These are phyloP conservation scores for Ranitomeya imitator DNA, from an alignment of 2,113 vertebrate species.

Conservation along the genomic window DNA sequence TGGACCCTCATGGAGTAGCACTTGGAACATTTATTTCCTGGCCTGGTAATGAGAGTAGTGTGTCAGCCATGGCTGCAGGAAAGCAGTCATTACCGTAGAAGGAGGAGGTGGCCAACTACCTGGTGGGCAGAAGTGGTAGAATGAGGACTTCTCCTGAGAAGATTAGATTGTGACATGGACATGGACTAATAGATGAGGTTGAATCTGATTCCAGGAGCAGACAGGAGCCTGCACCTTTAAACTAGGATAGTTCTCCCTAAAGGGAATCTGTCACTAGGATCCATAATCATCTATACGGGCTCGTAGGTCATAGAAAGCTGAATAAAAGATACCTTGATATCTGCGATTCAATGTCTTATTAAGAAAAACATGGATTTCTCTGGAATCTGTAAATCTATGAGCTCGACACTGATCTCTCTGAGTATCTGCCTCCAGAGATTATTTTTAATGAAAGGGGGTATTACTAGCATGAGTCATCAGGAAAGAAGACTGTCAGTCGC, in stretches of 20 bases:
- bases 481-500: too few species aligned
- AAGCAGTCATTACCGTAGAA: conserved; percentile 48
- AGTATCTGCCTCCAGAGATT: too few species aligned
- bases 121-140: conserved; percentile 1
- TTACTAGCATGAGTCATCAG: too few species aligned
- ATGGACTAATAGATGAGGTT: neutral
- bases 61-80: conserved; percentile 47
- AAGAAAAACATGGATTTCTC: too few species aligned
- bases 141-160: neutral
- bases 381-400: too few species aligned
- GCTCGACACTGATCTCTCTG: too few species aligned
- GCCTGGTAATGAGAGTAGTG: conserved; percentile 49
- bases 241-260: neutral
- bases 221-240: neutral
- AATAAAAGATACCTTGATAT: too few species aligned
- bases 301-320: too few species aligned
- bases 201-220: neutral
- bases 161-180: conserved; percentile 10
- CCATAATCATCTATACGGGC: too few species aligned
- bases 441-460: too few species aligned
- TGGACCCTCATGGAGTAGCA: conserved; percentile 35
- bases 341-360: too few species aligned
- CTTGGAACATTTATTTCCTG: conserved; percentile 46
- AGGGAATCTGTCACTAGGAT: too few species aligned
- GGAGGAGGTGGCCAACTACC: conserved; percentile 15